Evolutionary conservation across 1,140 invertebrate species (phyloP), one percentile per base, ranked within the genome.

Genomic region (Arion vulgaris): DNA sequence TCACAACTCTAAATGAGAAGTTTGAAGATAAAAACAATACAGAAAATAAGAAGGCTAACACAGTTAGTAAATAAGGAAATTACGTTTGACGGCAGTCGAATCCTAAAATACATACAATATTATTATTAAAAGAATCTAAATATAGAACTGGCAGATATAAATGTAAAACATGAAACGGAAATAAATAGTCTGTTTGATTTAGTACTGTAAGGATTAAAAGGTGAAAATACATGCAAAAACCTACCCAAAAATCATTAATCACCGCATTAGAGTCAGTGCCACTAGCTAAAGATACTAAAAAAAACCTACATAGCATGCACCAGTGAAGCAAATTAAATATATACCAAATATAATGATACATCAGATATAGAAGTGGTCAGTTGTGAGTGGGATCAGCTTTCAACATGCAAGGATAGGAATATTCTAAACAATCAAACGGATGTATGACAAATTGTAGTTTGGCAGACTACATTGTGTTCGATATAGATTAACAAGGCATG

Each of bases 1-100:
- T 69, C 80, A 81, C 69, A 81, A 71, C 71, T 81, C 80, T 81
- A 81, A 74, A 81, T 71, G 41, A 71, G 38, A 81, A 81, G 39
- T 57, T 39, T 57, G 23, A 38, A 2, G 68, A 68, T 28, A 38
- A 66, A 39, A n/a, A n/a, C n/a, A n/a, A 68, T 38, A 28, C 66
- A 79, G 32, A 66, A 68, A 79, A 36, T 38, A 68, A 79, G 13
- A 79, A 79, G 32, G 32, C 34, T 53, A 76, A 19, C 13, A 23
- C 26, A 57, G 19, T 57, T 5, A 45, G 5, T 7, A 45, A 45
- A 45, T 45, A 45, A 45, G 41, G 41, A 32, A 39, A 41, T 49
- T 36, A 53, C 7, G 53, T n/a, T n/a, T n/a, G n/a, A n/a, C n/a
- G n/a, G n/a, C n/a, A n/a, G n/a, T n/a, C n/a, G n/a, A 76, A 76